Evolutionary conservation across 2,888 invertebrate genomes (phyloP).

Genomic region (Dinocampus coccinellae): DNA sequence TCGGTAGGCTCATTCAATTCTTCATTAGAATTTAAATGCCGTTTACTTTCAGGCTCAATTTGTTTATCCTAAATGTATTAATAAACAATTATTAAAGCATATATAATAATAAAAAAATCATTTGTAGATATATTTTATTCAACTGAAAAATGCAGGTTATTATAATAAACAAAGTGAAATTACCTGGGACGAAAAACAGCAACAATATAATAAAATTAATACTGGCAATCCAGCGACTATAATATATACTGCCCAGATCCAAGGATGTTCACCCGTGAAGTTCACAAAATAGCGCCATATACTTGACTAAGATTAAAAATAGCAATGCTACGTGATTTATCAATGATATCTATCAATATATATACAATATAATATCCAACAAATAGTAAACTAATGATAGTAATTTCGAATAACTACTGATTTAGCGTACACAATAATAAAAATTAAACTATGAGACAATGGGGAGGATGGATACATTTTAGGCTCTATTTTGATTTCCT

Average conservation of each 20-base stretch:
- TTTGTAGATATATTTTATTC: neutral
- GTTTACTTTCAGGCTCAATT: conserved; percentile 54
- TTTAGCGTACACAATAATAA: neutral
- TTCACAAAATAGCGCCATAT: conserved; percentile 81
- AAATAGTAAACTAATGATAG: neutral
- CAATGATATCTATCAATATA: neutral
- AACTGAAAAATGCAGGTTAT: neutral
- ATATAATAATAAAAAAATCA: neutral
- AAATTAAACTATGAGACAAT: neutral
- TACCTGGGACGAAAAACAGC: conserved; percentile 78
- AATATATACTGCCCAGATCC: conserved; percentile 90
- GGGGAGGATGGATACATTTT: neutral
- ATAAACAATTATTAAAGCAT: conserved; percentile 13
- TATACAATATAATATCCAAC: neutral
- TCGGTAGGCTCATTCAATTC: conserved; percentile 48
- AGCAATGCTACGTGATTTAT: neutral
- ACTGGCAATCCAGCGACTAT: conserved; percentile 84
- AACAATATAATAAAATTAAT: conserved; percentile 84
- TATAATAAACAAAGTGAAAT: neutral
- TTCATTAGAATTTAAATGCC: conserved; percentile 42
- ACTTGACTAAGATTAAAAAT: conserved; percentile 77
- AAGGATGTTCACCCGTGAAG: conserved; percentile 87
- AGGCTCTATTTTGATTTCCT: conserved; percentile 4
- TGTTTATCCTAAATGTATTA: conserved; percentile 52
- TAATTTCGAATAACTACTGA: neutral